phyloP scores from a whole-genome alignment of 1,140 invertebrate genomes.

The Saccostrea glomerata region DNA sequence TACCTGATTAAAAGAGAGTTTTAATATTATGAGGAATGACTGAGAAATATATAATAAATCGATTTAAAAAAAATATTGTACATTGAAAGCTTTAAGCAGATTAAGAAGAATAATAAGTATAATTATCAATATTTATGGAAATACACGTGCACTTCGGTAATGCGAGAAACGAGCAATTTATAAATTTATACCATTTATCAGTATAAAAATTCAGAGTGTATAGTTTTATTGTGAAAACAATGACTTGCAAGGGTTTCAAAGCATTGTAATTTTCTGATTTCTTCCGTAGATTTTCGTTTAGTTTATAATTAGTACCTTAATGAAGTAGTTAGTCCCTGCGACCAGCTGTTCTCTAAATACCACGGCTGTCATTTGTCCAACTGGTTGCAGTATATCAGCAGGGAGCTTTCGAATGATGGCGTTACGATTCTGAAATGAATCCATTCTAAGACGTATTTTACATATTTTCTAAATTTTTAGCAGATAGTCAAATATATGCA shows the following conservation, averaged over 20 bases:
- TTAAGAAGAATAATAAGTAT: not conserved
- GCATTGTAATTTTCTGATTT: not conserved
- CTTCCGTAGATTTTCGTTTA: not conserved
- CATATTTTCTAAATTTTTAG: not conserved
- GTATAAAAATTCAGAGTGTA: not conserved
- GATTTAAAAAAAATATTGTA: not conserved
- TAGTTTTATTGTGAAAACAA: not conserved
- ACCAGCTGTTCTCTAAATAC: not conserved
- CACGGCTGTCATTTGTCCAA: not conserved
- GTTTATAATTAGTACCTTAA: not conserved
- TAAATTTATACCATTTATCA: no score
- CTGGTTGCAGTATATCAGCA: not conserved
- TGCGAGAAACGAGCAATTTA: no score
- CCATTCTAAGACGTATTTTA: not conserved
- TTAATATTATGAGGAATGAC: no score
- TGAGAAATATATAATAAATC: no score
- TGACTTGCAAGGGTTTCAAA: not conserved
- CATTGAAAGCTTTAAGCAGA: not conserved
- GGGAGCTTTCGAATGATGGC: not conserved
- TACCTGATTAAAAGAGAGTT: not conserved
- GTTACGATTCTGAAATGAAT: not conserved
- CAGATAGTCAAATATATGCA: not conserved
- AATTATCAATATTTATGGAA: not conserved
- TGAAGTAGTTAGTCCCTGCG: not conserved
- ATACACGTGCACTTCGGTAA: not conserved